A percentile compares a stretch with the other conserved stretches of the same genome.
Evolutionary conservation across 2,888 invertebrate genomes (phyloP).

Genomic region (Oscheius sp.): DNA sequence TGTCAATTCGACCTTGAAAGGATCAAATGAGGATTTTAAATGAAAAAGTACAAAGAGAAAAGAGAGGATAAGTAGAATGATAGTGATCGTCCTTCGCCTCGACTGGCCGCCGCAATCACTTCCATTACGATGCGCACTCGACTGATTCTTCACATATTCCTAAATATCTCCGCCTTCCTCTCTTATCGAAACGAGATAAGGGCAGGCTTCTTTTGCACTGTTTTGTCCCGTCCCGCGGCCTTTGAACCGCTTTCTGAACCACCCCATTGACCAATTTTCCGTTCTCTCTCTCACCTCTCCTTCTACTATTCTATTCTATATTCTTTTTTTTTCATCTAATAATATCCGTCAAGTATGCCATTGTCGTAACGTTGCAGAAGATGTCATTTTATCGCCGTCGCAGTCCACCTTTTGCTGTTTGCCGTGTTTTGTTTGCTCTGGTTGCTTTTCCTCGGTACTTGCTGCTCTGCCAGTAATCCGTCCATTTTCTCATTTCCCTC

Average conservation of each 20-base stretch:
- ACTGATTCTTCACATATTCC: neutral
- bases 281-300: neutral
- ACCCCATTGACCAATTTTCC: slow-evolving; percentile 13
- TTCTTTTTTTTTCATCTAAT: neutral
- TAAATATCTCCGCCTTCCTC: neutral
- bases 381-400: slow-evolving; percentile 17
- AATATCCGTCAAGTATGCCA: neutral
- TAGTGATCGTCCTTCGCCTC: slow-evolving; percentile 33
- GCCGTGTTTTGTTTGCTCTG: slow-evolving; percentile 30
- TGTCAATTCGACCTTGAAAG: neutral
- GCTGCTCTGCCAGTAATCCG: slow-evolving; percentile 10
- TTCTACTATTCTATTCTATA: neutral
- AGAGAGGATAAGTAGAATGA: slow-evolving; percentile 8
- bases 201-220: slow-evolving; percentile 8
- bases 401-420: slow-evolving; percentile 32
- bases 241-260: neutral
- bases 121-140: slow-evolving; percentile 20
- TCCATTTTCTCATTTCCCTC: slow-evolving; percentile 12
- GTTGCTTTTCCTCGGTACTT: slow-evolving; percentile 31
- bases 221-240: slow-evolving; percentile 11
- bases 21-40: neutral
- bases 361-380: slow-evolving; percentile 10
- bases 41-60: neutral
- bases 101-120: slow-evolving; percentile 33
- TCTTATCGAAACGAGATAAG: slow-evolving; percentile 29